Evolutionary conservation across 2,797 vertebrate genomes (phyloP), one percentile per base, ranked within the genome.

Genomic region (Dendrocincla fuliginosa): DNA sequence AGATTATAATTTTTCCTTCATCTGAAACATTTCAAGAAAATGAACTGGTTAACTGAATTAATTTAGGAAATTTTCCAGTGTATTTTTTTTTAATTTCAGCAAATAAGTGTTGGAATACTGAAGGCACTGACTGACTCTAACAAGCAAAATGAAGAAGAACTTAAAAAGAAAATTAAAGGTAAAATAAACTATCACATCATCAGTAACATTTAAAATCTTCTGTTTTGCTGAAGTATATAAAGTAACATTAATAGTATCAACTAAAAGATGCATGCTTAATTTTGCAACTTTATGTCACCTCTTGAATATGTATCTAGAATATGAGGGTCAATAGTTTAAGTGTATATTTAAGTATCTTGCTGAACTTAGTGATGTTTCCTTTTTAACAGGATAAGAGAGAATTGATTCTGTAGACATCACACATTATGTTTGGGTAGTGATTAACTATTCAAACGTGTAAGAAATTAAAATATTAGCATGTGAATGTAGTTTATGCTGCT

Each of bases 91-190:
- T 74, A 93, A 92, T 96, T 96, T 47, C 97, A 99, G 99, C 98
- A 99, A 98, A 70, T 98, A 64, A 98, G 95, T 87, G 96, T 97
- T 57, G 99, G 98, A 90, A 98, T 99, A 97, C 97, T 98, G 95
- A 98, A 98, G 80, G 97, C 98, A 6, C 93, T 99, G 93, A 99
- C 98, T 96, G 97, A 97, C 87, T 98, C 98, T 33, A 98, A 97
- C 77, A 98, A 98, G 97, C 93, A 93, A 96, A 95, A 98, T 90
- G 98, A 97, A 87, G 99, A 99, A 89, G 97, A 99, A 95, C 95
- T 98, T 65, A 99, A 98, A 98, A 98, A 97, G 82, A 93, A 98
- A 89, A 96, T 99, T n/a, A 99, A 99, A 98, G 99, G 99, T 99
- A 98, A 98, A 91, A 60, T 42, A 27, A 71, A 52, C 53, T 32